Conservation (phyloP, 2,113 vertebrate species). For the Mobula birostris region DNA sequence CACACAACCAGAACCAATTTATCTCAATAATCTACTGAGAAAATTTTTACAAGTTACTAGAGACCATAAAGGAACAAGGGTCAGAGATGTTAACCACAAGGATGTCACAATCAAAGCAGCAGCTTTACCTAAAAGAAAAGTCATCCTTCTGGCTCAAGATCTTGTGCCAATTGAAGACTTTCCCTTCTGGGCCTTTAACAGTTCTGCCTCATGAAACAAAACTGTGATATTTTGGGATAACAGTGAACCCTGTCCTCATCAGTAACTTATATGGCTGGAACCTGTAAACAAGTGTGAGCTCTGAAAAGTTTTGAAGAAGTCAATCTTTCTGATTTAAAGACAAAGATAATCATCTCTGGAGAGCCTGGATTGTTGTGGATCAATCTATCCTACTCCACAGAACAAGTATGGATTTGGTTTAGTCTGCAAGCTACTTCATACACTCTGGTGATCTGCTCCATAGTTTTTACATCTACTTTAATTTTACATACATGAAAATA, state of each 20-base stretch:
- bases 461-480: not conserved
- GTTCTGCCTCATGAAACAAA: not conserved
- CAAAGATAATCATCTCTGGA: not conserved
- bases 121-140: not conserved
- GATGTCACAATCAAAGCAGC: not conserved
- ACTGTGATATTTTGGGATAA: too few relatives aligned
- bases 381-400: not conserved
- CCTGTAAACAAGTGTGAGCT: not conserved
- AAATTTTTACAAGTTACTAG: not conserved
- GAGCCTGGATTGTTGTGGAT: not conserved
- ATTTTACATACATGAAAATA: not conserved
- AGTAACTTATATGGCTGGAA: not conserved
- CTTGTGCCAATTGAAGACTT: not conserved
- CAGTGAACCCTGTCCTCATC: too few relatives aligned
- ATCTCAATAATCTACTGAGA: not conserved
- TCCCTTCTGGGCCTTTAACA: not conserved
- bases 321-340: not conserved
- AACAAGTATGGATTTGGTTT: not conserved
- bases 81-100: not conserved
- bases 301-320: not conserved
- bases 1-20: not conserved
- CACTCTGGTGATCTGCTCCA: not conserved
- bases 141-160: not conserved
- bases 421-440: not conserved
- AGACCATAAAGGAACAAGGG: not conserved